These are phyloP conservation scores for Aromia moschata DNA, from an alignment of 2,888 invertebrate species.

Conservation along the genomic window DNA sequence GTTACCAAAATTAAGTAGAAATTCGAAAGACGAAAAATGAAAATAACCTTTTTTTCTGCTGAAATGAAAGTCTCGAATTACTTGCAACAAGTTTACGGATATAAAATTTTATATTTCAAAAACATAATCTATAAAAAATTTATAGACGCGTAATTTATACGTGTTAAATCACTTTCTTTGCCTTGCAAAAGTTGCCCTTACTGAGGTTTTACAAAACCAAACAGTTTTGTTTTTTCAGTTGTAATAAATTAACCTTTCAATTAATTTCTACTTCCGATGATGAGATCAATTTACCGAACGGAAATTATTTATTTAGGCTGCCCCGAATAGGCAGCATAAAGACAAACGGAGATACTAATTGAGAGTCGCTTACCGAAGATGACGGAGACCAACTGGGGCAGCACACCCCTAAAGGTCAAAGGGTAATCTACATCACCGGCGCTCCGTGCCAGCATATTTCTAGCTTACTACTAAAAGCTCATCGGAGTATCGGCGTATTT, in stretches of 20 bases:
- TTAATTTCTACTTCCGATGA: neutral
- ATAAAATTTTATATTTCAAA: no score
- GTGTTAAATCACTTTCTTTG: no score
- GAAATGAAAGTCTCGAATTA: no score
- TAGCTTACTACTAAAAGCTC: constrained; percentile 9
- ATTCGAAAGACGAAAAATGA: no score
- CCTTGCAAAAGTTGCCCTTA: neutral
- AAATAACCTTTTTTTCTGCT: no score
- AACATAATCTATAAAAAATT: no score
- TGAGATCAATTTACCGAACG: neutral
- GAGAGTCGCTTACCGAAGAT: constrained; percentile 9
- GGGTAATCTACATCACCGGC: constrained; percentile 8
- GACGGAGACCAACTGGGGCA: constrained; percentile 5
- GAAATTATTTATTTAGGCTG: neutral
- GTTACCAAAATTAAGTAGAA: no score
- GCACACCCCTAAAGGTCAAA: constrained; percentile 10
- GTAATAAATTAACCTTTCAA: neutral
- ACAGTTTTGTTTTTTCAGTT: neutral
- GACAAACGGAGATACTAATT: no score
- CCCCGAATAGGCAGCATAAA: neutral
- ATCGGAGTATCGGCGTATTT: neutral
- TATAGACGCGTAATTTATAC: no score
- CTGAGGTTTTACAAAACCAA: neutral
- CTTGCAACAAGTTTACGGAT: no score
- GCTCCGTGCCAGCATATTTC: constrained; percentile 17